These are phyloP conservation scores for Mallotus villosus DNA, from an alignment of 2,797 vertebrate species.

Conservation along the genomic window DNA sequence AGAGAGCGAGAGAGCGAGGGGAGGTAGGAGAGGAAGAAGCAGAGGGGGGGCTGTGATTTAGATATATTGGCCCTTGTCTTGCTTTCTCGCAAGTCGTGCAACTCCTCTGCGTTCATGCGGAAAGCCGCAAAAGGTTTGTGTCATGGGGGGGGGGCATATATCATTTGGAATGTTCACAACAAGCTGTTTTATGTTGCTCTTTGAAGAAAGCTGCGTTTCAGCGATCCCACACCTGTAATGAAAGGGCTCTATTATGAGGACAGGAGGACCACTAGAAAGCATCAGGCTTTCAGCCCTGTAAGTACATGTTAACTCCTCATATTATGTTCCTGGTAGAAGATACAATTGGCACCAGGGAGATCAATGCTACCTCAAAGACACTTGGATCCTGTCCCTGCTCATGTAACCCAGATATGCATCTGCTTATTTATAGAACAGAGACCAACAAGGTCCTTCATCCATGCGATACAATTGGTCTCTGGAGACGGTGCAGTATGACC, in stretches of 20 bases:
- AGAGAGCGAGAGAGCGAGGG: background rate
- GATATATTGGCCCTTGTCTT: conserved; percentile 9
- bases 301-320: conserved; percentile 9
- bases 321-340: conserved; percentile 29
- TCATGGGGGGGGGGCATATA: conserved; percentile 1
- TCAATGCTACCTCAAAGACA: conserved; percentile 50
- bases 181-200: conserved; percentile 12
- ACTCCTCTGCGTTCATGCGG: background rate
- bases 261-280: conserved; percentile 8
- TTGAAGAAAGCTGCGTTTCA: conserved; percentile 5
- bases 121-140: conserved; percentile 14
- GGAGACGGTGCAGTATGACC: conserved; percentile 46
- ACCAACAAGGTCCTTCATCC: conserved; percentile 32
- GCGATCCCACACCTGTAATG: conserved; percentile 5
- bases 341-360: conserved; percentile 43
- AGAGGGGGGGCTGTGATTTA: conserved; percentile 15
- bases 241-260: background rate
- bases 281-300: background rate
- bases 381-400: conserved; percentile 10
- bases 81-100: conserved; percentile 24
- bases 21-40: conserved; percentile 1
- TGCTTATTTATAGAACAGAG: conserved; percentile 46
- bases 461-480: conserved; percentile 40
- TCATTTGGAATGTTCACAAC: conserved; percentile 21
- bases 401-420: conserved; percentile 27